Evolutionary conservation across 2,888 invertebrate species (phyloP).

Genomic region (Drosophila neonasuta): DNA sequence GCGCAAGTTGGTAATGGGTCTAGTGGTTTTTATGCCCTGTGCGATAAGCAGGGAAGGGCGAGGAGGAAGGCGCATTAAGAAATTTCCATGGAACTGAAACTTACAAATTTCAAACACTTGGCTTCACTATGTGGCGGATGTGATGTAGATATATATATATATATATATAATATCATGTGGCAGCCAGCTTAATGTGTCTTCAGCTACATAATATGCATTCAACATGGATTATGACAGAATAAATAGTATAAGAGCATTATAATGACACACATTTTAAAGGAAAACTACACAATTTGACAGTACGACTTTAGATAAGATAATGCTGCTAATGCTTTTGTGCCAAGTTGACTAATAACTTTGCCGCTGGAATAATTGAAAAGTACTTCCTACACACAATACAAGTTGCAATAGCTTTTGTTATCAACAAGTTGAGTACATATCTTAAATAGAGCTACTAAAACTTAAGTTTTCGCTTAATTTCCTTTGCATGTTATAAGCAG

Average conservation of each 20-base stretch:
- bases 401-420: not conserved
- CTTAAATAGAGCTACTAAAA: not conserved
- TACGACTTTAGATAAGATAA: slow-evolving; percentile 3
- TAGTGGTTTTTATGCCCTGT: slow-evolving; percentile 35
- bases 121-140: not conserved
- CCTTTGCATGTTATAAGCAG: no score
- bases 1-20: slow-evolving; percentile 35
- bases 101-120: slow-evolving; percentile 35
- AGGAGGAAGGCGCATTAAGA: slow-evolving; percentile 15
- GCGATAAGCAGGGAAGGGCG: slow-evolving; percentile 42
- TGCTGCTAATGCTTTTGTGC: not conserved
- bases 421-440: not conserved
- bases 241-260: slow-evolving; percentile 3
- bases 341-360: not conserved
- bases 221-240: not conserved
- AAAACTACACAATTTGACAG: slow-evolving; percentile 10
- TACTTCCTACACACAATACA: not conserved
- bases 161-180: slow-evolving; percentile 18
- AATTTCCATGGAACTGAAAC: slow-evolving; percentile 37
- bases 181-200: slow-evolving; percentile 16
- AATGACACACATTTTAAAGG: not conserved
- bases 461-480: not conserved
- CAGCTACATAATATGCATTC: not conserved
- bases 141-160: not conserved
- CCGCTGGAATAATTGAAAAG: not conserved